Base-by-base conservation (phyloP, 2,797 vertebrate species). In the Lithobates pipiens region DNA sequence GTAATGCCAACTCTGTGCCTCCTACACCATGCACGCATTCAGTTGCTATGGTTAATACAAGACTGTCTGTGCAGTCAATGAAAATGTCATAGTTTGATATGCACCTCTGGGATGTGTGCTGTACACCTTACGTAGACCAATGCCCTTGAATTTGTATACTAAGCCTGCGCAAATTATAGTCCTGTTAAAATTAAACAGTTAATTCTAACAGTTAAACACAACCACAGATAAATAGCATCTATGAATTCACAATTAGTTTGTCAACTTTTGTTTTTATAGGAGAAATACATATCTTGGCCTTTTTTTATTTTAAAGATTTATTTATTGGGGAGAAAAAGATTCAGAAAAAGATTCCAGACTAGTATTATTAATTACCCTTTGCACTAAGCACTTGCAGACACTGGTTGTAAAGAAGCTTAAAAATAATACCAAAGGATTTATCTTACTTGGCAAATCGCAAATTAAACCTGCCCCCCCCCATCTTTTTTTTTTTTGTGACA, bases 361-460 rank as follows among this genome's bases (percentile, higher is more conserved):
- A 25, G 18, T 54, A 76, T 44, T 63, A 76, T 81, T 85, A 80
- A 85, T 85, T 80, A 80, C 61, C 68, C 57, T 23, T 39, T 76
- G 67, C 72, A 69, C 61, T 74, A 74, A 80, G 70, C 29, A 65
- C 77, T 32, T 32, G 2, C 25, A 23, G 39, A 85, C 69, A 85
- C 57, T 61, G 29, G 70, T 32, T 54, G 71, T 57, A 80, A 85
- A 76, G 77, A 77, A 85, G 84, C 77, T 85, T 85, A 80, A 69
- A 34, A 70, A 69, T 80, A 85, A 85, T 68, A 39, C 77, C 71
- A 15, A 44, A 70, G 71, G 77, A 85, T 76, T 80, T 70, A 85
- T 80, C 72, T 80, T 85, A 77, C 77, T 80, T 85, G 80, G 44
- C 32, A 81, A 75, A 85, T 81, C 77, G 69, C 77, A 76, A 85